phyloP scores from a whole-genome alignment of 2,888 invertebrate genomes.

The Thereva unica region DNA sequence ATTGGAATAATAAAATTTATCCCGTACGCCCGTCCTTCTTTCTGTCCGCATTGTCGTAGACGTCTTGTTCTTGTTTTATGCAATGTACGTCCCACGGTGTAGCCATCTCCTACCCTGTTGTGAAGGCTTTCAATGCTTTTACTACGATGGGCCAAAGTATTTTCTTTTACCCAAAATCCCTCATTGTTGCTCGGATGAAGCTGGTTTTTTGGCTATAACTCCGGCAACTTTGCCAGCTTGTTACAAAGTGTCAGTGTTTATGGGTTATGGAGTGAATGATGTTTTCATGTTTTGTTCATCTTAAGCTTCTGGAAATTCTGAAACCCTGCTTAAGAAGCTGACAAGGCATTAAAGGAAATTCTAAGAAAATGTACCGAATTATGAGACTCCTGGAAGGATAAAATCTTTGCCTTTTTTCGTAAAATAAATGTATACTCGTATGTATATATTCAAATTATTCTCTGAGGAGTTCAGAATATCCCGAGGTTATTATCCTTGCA shows the following conservation, averaged over 20 bases:
- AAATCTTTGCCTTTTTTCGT: constrained; percentile 6
- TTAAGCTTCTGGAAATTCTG: background rate
- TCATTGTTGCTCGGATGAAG: too few species aligned
- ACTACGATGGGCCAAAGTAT: too few species aligned
- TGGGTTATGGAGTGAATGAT: constrained; percentile 31
- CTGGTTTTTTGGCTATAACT: constrained; percentile 3
- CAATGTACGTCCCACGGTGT: too few species aligned
- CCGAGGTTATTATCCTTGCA: too few species aligned
- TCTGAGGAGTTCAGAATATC: too few species aligned
- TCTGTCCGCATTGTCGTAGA: background rate
- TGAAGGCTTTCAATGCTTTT: too few species aligned
- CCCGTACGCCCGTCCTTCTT: background rate
- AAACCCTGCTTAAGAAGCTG: constrained; percentile 7
- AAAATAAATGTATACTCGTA: too few species aligned
- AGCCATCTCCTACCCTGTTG: too few species aligned
- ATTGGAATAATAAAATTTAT: constrained; percentile 30
- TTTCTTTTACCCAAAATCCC: too few species aligned
- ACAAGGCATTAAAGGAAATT: constrained; percentile 7
- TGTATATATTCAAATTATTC: too few species aligned
- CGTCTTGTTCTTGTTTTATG: too few species aligned
- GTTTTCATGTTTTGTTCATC: constrained; percentile 24
- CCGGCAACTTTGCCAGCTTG: constrained; percentile 1
- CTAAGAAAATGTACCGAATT: background rate
- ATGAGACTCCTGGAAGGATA: constrained; percentile 5
- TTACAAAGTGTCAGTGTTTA: constrained; percentile 16